Base-by-base conservation (phyloP, 1,140 invertebrate species). In the Drosophila lowei region DNA sequence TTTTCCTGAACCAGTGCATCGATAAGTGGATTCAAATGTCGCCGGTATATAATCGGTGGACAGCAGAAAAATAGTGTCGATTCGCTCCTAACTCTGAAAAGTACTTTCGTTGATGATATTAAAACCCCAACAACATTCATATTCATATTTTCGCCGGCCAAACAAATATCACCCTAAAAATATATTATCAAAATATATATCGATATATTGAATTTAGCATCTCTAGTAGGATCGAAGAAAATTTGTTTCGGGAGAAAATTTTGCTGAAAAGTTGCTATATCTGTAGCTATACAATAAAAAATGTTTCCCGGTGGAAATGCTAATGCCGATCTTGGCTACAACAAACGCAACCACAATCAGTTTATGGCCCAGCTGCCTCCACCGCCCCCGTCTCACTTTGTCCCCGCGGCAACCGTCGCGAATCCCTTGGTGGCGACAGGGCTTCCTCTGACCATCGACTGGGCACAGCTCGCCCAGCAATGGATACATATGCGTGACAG, bases 401-500 rank as follows among this genome's bases (percentile, higher is more conserved):
- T 68, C 4, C 66, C 66, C 7, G 11, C 23, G 13, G 25, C 93
- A 52, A 46, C 25, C 18, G 30, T 74, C 1, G 47, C 58, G 9
- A 44, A 86, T 94, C 38, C 94, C 93, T 90, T 68, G 30, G 43
- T 93, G 93, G 38, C 92, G 93, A 21, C 46, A 42, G 28, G 38
- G 13, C 49, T 83, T 11, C 79, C 79, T 18, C 25, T 84, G 2
- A 77, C 61, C 16, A 98, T 99, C 56, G 98, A 99, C 92, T 99
- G 98, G 98, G 98, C 97, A 30, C 95, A 96, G 56, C 92, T 99
- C 72, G 98, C 98, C 15, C 98, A 99, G 86, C 97, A 99, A 94
- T 99, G 98, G 98, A 99, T 99, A 68, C 96, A 96, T 89, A 98
- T 98, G 97, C 98, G 98, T 88, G 97, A 98, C 90, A 93, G 94